A percentile compares a stretch with the other conserved stretches of the same genome.
Conservation (phyloP, 2,113 vertebrate species). For the Trochalopteron elliotii region DNA sequence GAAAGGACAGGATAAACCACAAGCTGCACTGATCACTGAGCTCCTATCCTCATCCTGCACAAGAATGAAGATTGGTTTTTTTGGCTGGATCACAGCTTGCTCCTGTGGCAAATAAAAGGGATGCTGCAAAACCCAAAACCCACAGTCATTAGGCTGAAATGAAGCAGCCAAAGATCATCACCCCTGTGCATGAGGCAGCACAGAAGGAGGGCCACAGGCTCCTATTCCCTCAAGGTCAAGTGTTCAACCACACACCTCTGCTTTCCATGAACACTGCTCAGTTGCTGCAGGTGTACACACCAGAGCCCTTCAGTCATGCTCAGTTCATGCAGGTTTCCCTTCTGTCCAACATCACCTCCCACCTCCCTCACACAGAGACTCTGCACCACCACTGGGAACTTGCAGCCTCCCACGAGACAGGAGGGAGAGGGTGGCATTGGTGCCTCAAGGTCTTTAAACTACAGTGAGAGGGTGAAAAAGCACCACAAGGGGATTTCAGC, state of each 20-base stretch:
- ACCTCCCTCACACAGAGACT: neutral
- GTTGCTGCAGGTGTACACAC: neutral
- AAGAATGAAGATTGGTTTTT: neutral
- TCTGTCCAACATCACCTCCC: neutral
- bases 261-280: neutral
- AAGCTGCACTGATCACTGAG: neutral
- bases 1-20: neutral
- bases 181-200: neutral
- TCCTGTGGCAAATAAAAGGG: neutral
- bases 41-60: neutral
- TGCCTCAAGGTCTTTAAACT: neutral
- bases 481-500: neutral
- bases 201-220: neutral
- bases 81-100: neutral
- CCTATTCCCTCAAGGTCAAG: fast-evolving
- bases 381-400: neutral
- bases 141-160: neutral
- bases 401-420: fast-evolving
- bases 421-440: neutral
- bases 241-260: neutral
- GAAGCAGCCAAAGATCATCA: neutral
- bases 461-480: neutral
- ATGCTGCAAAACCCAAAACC: neutral
- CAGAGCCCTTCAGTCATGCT: neutral
- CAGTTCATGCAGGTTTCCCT: neutral